These are phyloP conservation scores for Protosalanx chinensis DNA, from an alignment of 2,797 vertebrate genomes.

Conservation along the genomic window DNA sequence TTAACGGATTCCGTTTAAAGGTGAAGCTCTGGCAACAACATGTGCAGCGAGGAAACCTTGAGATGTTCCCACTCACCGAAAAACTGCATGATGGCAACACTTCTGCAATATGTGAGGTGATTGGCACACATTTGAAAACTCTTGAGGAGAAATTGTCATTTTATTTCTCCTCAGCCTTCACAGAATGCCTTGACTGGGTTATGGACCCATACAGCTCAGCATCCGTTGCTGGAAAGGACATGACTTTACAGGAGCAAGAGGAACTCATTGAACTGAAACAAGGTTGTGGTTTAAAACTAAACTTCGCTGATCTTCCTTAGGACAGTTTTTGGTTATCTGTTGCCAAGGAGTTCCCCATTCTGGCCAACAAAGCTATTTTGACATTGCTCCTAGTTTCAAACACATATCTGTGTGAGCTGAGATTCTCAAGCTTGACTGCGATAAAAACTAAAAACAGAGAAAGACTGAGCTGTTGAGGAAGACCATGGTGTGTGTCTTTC, in stretches of 20 bases:
- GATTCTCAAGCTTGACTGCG: constrained; percentile 26
- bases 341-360: constrained; percentile 29
- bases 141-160: constrained; percentile 26
- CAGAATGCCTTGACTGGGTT: constrained; percentile 37
- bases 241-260: constrained; percentile 3
- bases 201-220: constrained; percentile 34
- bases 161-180: constrained; percentile 34
- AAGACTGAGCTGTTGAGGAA: constrained; percentile 9
- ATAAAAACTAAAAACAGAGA: constrained; percentile 37
- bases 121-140: too few species aligned
- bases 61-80: too few species aligned
- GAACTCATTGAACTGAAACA: background rate
- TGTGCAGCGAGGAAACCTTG: constrained; percentile 22
- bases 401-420: constrained; percentile 16
- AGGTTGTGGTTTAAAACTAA: constrained; percentile 35
- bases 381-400: background rate
- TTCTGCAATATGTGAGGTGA: too few species aligned
- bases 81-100: too few species aligned
- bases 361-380: too few species aligned
- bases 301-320: constrained; percentile 40
- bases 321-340: constrained; percentile 39
- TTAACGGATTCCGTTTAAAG: constrained; percentile 45
- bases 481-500: constrained; percentile 19
- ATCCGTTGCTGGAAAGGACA: constrained; percentile 28
- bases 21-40: constrained; percentile 42